A percentile compares a stretch with the other conserved stretches of the same genome.
Conservation (phyloP, 2,113 vertebrate species). For the Podarcis muralis region DNA sequence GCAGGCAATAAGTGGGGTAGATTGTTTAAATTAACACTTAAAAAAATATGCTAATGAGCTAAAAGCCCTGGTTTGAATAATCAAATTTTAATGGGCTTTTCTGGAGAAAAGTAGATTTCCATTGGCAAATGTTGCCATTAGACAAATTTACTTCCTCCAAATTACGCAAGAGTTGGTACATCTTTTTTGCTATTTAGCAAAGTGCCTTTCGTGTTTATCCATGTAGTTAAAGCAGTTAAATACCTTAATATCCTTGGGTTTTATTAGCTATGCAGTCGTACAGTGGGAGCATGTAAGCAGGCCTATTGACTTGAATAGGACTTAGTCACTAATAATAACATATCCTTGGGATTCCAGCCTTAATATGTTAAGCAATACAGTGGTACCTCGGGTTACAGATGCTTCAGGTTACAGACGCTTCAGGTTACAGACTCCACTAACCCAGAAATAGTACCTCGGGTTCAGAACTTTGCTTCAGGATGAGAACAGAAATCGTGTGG, state of each 20-base stretch:
- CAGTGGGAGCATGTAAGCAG: background rate
- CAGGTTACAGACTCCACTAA: too few relatives aligned
- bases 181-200: slow-evolving; percentile 15
- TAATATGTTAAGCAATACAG: background rate
- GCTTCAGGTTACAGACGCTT: too few relatives aligned
- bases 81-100: slow-evolving; percentile 1
- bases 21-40: slow-evolving; percentile 11
- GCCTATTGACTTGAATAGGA: background rate
- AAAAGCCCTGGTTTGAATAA: slow-evolving; percentile 11
- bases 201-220: background rate
- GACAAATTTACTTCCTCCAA: background rate
- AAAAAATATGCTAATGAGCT: background rate
- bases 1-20: background rate
- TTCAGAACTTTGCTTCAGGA: too few relatives aligned
- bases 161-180: background rate
- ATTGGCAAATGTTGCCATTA: slow-evolving; percentile 3
- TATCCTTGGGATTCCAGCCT: background rate
- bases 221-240: slow-evolving; percentile 1
- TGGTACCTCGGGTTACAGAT: too few relatives aligned
- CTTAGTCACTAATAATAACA: background rate
- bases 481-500: too few relatives aligned
- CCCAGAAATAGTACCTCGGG: too few relatives aligned
- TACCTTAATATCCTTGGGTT: background rate
- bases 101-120: background rate
- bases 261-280: background rate